Evolutionary conservation across 2,797 vertebrate species (phyloP).

Genomic region (Lophotriccus pileatus): DNA sequence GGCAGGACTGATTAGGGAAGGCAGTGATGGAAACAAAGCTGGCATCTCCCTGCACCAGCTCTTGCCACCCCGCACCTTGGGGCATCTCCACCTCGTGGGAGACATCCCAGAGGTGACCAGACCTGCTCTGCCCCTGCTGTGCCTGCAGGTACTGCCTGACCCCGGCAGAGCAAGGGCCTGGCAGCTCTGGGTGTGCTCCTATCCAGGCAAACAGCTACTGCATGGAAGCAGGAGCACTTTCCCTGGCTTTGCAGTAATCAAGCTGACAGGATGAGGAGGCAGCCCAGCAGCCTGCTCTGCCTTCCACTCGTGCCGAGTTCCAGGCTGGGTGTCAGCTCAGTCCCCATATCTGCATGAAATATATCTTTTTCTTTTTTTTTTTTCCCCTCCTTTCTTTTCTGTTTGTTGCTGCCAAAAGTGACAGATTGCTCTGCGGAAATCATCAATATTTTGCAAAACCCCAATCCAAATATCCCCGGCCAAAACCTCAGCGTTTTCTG

Average conservation of each 20-base stretch:
- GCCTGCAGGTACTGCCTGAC: background rate
- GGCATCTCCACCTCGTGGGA: background rate
- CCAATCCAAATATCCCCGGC: conserved; percentile 30
- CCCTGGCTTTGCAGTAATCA: background rate
- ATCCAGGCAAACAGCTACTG: background rate
- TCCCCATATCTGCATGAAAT: background rate
- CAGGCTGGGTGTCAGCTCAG: conserved; percentile 22
- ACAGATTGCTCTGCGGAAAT: background rate
- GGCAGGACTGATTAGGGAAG: background rate
- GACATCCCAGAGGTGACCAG: background rate
- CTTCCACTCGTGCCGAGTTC: background rate
- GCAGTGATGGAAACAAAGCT: conserved; percentile 15
- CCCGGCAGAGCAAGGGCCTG: background rate
- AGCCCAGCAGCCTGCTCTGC: background rate
- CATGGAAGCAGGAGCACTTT: background rate
- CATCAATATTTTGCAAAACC: conserved; percentile 40
- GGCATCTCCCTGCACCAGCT: background rate
- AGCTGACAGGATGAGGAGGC: background rate
- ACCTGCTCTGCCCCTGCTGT: background rate
- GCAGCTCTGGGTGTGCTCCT: background rate
- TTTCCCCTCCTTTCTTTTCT: background rate
- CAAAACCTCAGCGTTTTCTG: conserved; percentile 38
- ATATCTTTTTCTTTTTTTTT: background rate
- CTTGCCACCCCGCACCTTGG: rapidly evolving
- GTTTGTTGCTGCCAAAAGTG: background rate